Evolutionary conservation across 1,140 invertebrate species (phyloP), one percentile per base, ranked within the genome.

Genomic region (Colletes gigas): DNA sequence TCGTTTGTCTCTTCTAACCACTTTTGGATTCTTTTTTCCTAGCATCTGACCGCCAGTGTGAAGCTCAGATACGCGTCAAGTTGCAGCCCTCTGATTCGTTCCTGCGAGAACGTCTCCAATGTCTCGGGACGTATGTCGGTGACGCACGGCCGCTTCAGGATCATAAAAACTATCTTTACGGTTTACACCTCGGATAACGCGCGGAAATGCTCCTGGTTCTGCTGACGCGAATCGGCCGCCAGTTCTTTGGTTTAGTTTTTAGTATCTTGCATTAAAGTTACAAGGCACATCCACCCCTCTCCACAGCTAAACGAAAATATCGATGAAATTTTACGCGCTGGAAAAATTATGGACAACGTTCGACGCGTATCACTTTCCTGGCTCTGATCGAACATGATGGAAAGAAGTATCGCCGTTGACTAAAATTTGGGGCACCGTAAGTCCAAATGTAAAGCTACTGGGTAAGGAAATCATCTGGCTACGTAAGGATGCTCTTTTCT

Each of bases 151-250:
- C 65, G 63, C 81, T 19, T 0, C 19, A 66, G 75, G 66, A 71
- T 72, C 76, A 67, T 88, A 88, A 88, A 88, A 81, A 62, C 82
- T 86, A 82, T 82, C 84, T 86, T 85, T 84, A 83, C 76, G 66
- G 57, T 79, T 85, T 55, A 75, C 69, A 80, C 75, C 57, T 71
- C 17, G 78, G 67, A 86, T 72, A 30, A 55, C 9, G 19, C 44
- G 7, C 30, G 19, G 21, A 67, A 47, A 17, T 68, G 9, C 21
- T 62, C 65, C 19, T 39, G 47, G 8, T 30, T 75, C 57, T 65
- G 54, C 65, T 72, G 55, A 70, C 59, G 21, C 17, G 75, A 7
- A 72, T 47, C 55, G 47, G 15, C 21, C 17, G 21, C 10, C 19
- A 41, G 41, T 57, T 63, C 8, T 4, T 1, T 52, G 14, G 4